A percentile compares a stretch with the other conserved stretches of the same genome.
phyloP scores from a whole-genome alignment of 1,140 invertebrate genomes.

The Fopius arisanus region DNA sequence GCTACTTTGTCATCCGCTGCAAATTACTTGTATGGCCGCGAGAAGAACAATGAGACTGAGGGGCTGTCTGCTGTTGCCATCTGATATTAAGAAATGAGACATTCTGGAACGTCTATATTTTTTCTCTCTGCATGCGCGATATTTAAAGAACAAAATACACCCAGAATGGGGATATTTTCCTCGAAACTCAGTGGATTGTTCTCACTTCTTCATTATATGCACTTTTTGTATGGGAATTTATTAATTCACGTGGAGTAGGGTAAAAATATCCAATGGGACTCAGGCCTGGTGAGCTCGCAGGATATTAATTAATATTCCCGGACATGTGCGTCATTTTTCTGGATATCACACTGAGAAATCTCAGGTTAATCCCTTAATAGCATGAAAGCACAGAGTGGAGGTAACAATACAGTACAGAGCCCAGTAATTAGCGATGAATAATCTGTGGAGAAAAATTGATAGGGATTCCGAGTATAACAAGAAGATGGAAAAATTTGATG shows the following conservation, averaged over 20 bases:
- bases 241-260: neutral
- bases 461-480: too few relatives aligned
- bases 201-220: neutral
- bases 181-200: neutral
- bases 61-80: neutral
- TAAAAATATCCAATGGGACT: neutral
- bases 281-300: neutral
- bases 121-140: neutral
- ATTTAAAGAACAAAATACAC: neutral
- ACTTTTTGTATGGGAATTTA: neutral
- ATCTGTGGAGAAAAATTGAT: too few relatives aligned
- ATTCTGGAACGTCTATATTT: neutral
- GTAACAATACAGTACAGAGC: neutral
- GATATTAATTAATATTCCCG: slow-evolving; percentile 25
- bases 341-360: slow-evolving; percentile 14
- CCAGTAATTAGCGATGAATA: neutral
- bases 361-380: neutral
- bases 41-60: neutral
- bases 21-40: neutral
- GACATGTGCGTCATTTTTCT: slow-evolving; percentile 17
- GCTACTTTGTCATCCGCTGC: slow-evolving; percentile 2
- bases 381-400: neutral
- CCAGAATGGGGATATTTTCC: neutral
- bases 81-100: slow-evolving; percentile 6
- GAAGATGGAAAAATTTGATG: too few relatives aligned